These are phyloP conservation scores for Alca torda DNA, from an alignment of 2,797 vertebrate genomes.

Conservation along the genomic window DNA sequence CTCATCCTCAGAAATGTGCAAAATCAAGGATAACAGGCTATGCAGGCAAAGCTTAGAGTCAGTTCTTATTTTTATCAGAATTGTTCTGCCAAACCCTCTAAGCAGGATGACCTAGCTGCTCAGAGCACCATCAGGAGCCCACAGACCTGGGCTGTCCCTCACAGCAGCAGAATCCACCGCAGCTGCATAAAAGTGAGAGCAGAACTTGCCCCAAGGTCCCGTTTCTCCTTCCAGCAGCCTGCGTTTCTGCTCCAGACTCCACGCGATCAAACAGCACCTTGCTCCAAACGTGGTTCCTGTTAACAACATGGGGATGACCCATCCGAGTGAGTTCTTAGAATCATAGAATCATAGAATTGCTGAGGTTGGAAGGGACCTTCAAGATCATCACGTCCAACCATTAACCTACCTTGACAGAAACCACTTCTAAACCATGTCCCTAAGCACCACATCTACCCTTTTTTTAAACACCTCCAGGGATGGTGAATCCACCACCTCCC, in stretches of 20 bases:
- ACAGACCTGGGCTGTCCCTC: not conserved
- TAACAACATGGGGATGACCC: not conserved
- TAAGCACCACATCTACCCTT: too few species aligned
- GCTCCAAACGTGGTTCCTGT: rapidly evolving
- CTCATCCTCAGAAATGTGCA: not conserved
- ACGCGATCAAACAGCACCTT: rapidly evolving
- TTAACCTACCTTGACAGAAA: too few species aligned
- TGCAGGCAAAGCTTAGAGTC: not conserved
- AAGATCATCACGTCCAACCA: too few species aligned
- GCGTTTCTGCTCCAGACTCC: not conserved
- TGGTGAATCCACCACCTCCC: too few species aligned
- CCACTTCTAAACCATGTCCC: too few species aligned
- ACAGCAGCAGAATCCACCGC: not conserved
- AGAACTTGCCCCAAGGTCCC: not conserved
- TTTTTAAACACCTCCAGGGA: too few species aligned
- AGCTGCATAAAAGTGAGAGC: not conserved
- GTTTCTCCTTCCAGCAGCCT: not conserved
- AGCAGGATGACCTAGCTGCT: not conserved
- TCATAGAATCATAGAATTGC: too few species aligned
- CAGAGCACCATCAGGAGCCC: not conserved
- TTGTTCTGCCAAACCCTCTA: not conserved
- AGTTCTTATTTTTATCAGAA: not conserved
- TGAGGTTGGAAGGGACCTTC: too few species aligned
- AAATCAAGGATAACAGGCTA: not conserved
- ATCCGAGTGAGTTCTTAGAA: not conserved